Evolutionary conservation across 2,797 vertebrate species (phyloP).

Genomic region (Tinamus major): DNA sequence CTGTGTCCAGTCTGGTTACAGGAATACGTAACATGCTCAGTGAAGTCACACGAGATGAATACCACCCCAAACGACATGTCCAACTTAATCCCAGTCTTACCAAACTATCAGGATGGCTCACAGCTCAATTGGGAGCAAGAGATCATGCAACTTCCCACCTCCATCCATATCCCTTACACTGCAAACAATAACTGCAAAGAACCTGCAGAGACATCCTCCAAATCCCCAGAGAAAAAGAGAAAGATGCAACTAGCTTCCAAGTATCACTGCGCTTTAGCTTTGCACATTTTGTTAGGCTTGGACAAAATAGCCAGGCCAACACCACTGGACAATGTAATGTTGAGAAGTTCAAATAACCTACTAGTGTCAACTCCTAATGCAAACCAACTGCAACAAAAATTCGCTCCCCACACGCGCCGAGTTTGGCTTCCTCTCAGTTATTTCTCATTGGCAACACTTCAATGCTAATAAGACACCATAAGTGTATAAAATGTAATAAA

Average conservation of each 20-base stretch:
- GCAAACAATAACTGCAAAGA: background rate
- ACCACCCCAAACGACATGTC: rapidly evolving
- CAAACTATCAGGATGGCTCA: background rate
- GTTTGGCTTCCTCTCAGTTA: conserved; percentile 39
- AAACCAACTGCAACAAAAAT: conserved; percentile 20
- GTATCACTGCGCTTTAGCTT: rapidly evolving
- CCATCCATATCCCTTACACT: rapidly evolving
- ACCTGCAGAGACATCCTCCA: background rate
- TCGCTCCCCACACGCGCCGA: background rate
- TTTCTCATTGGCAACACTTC: conserved; percentile 63
- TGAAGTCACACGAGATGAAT: background rate
- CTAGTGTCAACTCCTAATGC: background rate
- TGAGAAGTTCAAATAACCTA: background rate
- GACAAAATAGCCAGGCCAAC: background rate
- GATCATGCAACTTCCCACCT: background rate
- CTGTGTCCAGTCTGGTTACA: background rate
- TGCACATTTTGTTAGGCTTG: rapidly evolving
- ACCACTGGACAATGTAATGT: background rate
- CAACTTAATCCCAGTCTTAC: background rate
- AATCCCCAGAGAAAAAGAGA: background rate
- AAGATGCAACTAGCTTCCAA: background rate
- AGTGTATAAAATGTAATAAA: conserved; percentile 65
- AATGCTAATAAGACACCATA: conserved; percentile 64
- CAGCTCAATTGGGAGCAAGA: too few relatives aligned
- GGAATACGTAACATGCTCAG: background rate